These are phyloP conservation scores for Pterocles burchelli DNA, from an alignment of 2,113 vertebrate species.

Conservation along the genomic window DNA sequence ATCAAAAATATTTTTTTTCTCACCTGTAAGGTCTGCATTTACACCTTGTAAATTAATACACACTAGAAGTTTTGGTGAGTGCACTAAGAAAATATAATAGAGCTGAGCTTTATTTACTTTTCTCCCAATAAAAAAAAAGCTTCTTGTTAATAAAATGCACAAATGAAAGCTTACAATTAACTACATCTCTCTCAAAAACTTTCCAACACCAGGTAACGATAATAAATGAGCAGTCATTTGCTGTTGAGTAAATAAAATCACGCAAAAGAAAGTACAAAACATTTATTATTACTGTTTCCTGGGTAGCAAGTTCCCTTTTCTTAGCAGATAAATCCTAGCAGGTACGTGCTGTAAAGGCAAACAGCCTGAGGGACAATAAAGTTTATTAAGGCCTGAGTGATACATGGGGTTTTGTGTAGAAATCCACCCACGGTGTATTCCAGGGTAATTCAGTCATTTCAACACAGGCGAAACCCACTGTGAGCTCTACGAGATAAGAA, in stretches of 20 bases:
- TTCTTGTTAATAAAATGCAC: constrained; percentile 15
- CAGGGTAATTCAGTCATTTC: constrained; percentile 13
- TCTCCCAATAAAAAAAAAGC: not conserved
- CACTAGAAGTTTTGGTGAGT: not conserved
- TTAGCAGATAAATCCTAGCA: constrained; percentile 44
- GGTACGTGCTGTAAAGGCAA: constrained; percentile 5
- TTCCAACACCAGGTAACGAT: constrained; percentile 7
- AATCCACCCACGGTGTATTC: not conserved
- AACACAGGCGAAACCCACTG: not conserved
- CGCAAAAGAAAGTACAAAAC: not conserved
- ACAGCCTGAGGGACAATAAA: constrained; percentile 21
- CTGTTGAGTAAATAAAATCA: constrained; percentile 41
- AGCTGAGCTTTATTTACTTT: not conserved
- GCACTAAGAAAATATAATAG: not conserved
- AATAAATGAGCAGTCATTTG: constrained; percentile 47
- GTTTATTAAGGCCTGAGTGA: constrained; percentile 29
- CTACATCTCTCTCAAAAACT: not conserved
- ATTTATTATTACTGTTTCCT: constrained; percentile 15
- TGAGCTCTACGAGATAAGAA: not conserved
- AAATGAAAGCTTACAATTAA: constrained; percentile 34
- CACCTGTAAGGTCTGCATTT: not conserved
- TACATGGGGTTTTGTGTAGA: not conserved
- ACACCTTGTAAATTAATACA: not conserved
- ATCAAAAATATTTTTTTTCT: not conserved
- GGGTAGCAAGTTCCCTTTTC: not conserved